Evolutionary conservation across 92 coral and sea anemone species (phyloP).

Genomic region (Heteractis magnifica): DNA sequence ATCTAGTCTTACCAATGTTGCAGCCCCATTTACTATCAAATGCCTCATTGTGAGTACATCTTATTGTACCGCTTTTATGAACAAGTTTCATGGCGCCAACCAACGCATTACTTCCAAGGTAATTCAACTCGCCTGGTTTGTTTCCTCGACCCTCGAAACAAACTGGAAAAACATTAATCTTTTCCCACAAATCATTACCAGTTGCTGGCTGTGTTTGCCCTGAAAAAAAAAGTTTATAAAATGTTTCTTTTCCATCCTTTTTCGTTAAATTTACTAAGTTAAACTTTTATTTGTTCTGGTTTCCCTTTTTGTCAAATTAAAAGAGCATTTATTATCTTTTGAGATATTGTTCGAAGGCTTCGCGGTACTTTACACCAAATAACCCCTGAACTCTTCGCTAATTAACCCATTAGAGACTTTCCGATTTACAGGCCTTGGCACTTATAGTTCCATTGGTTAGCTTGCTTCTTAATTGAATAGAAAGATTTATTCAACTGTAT

Average conservation of each 20-base stretch:
- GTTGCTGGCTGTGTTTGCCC: constrained; percentile 9
- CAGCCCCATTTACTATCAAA: constrained; percentile 64
- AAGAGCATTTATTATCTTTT: too few relatives aligned
- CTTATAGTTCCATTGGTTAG: too few relatives aligned
- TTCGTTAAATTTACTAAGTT: background rate
- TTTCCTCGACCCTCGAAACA: constrained; percentile 54
- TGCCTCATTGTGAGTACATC: constrained; percentile 35
- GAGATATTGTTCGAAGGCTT: too few relatives aligned
- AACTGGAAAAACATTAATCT: constrained; percentile 43
- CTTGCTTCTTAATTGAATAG: too few relatives aligned
- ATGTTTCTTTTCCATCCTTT: background rate
- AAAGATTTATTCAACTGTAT: too few relatives aligned
- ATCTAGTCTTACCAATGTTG: background rate
- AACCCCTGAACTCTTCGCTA: too few relatives aligned
- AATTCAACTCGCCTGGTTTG: constrained; percentile 35
- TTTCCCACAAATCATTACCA: constrained; percentile 34
- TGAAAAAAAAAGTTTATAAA: background rate
- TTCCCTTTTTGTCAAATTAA: background rate
- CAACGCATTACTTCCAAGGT: constrained; percentile 25
- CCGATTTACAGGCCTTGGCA: too few relatives aligned
- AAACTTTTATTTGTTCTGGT: background rate
- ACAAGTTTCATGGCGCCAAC: constrained; percentile 63
- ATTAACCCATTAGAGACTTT: too few relatives aligned
- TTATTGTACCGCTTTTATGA: constrained; percentile 29
- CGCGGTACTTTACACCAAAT: too few relatives aligned